These are phyloP conservation scores for Drosophila hamatofila DNA, from an alignment of 2,888 invertebrate species.

Conservation along the genomic window DNA sequence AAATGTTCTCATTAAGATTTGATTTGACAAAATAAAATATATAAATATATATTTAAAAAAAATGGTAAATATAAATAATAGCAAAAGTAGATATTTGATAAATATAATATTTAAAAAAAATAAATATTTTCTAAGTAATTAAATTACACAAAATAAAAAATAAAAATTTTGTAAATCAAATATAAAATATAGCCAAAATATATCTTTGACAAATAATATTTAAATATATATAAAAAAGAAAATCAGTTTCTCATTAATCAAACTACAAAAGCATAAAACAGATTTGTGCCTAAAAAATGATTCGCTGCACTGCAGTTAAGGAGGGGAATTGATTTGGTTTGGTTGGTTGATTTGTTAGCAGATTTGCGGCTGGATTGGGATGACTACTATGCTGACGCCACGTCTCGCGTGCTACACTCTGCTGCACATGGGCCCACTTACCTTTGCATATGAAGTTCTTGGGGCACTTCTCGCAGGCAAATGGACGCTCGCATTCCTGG, in stretches of 20 bases:
- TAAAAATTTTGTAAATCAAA: too few species aligned
- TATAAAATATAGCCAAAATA: neutral
- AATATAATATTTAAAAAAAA: too few species aligned
- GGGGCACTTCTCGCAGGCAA: constrained; percentile 93
- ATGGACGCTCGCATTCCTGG: constrained; percentile 88
- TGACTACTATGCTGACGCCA: constrained; percentile 77
- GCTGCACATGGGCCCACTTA: constrained; percentile 61
- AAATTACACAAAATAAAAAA: neutral
- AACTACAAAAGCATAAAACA: neutral
- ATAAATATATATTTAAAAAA: too few species aligned
- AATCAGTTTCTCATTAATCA: neutral
- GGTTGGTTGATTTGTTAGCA: constrained; percentile 7
- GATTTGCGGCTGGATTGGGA: constrained; percentile 28
- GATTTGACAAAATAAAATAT: too few species aligned
- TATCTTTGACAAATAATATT: too few species aligned
- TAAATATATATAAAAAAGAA: too few species aligned
- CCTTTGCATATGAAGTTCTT: constrained; percentile 96
- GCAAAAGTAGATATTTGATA: neutral
- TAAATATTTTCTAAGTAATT: neutral
- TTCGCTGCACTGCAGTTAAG: constrained; percentile 26
- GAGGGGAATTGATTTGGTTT: neutral
- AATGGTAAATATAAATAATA: neutral
- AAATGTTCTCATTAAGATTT: too few species aligned
- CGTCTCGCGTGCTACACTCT: constrained; percentile 60
- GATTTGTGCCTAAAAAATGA: neutral